Base-by-base conservation (phyloP, 2,113 vertebrate species). In the Cheirogaleus medius region DNA sequence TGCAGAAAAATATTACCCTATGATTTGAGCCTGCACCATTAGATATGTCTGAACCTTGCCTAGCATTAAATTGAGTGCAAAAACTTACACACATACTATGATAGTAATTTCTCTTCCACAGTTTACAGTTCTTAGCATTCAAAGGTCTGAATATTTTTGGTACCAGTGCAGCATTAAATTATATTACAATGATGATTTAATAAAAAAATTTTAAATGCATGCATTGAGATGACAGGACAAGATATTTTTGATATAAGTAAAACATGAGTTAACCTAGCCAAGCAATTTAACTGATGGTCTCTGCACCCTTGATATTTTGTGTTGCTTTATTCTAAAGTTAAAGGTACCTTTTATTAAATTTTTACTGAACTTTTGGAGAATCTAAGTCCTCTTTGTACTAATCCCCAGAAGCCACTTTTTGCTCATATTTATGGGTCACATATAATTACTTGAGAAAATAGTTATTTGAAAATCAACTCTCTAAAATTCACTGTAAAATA, bases 391-490 rank as follows among this genome's bases (percentile, higher is more conserved):
- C 34, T 93, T 85, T 93, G 14, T 68, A 78, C 32, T 82, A 94
- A 94, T 71, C 9, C 39, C 21, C 56, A 81, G 11, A 18, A 95
- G 17, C 17, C 12, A 91, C 12, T 66, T 77, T 92, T 94, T 89
- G 63, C 27, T 94, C 29, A 63, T 89, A 89, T 95, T 94, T 88
- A 87, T 94, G 37, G 60, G 39, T 91, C n/a, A 95, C 52, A 97
- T 54, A 88, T 94, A 47, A 96, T 88, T 93, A 94, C 71, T 32
- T 84, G 32, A 91, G 39, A 80, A 89, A 90, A 73, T 32, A 74
- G 12, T 4, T 80, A 44, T 85, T 63, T 90, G 66, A 97, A 96
- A 85, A 73, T 87, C 58, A 94, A 68, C 32, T 64, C 32, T 87
- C 25, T 90, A 76, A 76, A 92, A 82, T 56, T 81, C 54, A 90